Evolutionary conservation across 2,113 vertebrate species (phyloP).

Genomic region (Crypturellus undulatus): DNA sequence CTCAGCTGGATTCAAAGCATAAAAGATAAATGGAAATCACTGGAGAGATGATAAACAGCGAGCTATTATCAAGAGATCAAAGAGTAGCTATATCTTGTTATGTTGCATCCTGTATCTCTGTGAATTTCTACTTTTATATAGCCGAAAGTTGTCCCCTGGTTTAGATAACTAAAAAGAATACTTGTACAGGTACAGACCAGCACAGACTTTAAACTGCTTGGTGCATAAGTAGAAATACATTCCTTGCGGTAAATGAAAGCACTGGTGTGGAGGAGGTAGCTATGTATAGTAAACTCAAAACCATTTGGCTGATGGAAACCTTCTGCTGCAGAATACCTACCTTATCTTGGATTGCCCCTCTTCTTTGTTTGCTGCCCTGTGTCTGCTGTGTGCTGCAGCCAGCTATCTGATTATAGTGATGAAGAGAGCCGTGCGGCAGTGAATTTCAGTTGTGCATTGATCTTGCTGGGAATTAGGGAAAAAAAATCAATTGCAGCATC

Average conservation of each 20-base stretch:
- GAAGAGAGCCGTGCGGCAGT: neutral
- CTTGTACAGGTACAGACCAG: neutral
- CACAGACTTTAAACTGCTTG: neutral
- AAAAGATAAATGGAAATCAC: neutral
- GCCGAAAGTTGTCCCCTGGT: neutral
- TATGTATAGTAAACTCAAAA: neutral
- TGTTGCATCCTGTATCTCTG: neutral
- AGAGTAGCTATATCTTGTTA: neutral
- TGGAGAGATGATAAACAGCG: neutral
- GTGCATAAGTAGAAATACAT: neutral
- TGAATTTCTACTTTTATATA: neutral
- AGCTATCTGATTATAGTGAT: slow-evolving; percentile 35
- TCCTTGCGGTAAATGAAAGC: neutral
- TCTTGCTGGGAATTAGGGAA: slow-evolving; percentile 44
- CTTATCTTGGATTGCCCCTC: neutral
- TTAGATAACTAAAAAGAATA: neutral
- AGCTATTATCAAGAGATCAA: neutral
- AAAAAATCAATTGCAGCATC: slow-evolving; percentile 6
- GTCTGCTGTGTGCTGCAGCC: neutral
- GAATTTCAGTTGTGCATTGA: slow-evolving; percentile 53
- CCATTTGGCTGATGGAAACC: neutral
- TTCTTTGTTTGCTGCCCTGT: slow-evolving; percentile 13
- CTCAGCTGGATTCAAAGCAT: neutral
- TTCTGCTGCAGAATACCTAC: neutral
- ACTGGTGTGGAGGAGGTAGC: neutral